These are phyloP conservation scores for Hermaeophaga mercurialis DNA, from an alignment of 2,888 invertebrate genomes.

Conservation along the genomic window DNA sequence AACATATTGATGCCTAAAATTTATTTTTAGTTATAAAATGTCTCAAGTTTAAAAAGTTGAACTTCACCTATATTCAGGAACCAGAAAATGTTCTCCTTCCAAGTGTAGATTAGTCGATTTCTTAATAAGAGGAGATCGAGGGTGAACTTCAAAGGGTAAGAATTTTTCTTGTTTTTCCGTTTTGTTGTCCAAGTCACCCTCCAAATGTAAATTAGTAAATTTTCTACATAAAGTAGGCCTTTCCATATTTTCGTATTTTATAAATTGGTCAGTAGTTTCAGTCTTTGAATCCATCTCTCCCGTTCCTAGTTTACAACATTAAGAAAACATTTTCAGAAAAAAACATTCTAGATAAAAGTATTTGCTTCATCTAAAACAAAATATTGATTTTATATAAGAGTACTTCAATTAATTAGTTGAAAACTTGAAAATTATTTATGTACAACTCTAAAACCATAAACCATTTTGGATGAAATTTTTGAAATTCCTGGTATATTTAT, in stretches of 20 bases:
- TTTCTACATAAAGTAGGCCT: conserved; percentile 57
- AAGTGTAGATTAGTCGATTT: conserved; percentile 58
- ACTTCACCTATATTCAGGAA: conserved; percentile 57
- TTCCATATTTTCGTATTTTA: conserved; percentile 56
- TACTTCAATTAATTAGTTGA: too few relatives aligned
- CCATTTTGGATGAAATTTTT: too few relatives aligned
- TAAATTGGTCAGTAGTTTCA: conserved; percentile 60
- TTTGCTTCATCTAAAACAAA: too few relatives aligned
- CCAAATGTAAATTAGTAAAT: conserved; percentile 59
- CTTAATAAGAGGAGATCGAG: conserved; percentile 56
- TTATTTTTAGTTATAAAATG: background rate
- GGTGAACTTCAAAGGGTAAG: conserved; percentile 55
- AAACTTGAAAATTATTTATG: too few relatives aligned
- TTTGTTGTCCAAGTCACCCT: conserved; percentile 54
- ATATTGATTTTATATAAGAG: too few relatives aligned
- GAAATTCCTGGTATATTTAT: too few relatives aligned
- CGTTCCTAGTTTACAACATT: conserved; percentile 36
- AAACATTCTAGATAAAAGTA: too few relatives aligned
- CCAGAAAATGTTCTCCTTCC: conserved; percentile 55
- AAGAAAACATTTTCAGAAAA: too few relatives aligned
- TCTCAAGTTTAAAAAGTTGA: conserved; percentile 3
- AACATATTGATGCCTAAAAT: conserved; percentile 42
- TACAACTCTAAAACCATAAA: too few relatives aligned
- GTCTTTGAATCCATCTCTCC: conserved; percentile 58
- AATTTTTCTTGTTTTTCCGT: conserved; percentile 58